Conservation (phyloP, 1,140 invertebrate species). For the Melipona quadrifasciata region DNA sequence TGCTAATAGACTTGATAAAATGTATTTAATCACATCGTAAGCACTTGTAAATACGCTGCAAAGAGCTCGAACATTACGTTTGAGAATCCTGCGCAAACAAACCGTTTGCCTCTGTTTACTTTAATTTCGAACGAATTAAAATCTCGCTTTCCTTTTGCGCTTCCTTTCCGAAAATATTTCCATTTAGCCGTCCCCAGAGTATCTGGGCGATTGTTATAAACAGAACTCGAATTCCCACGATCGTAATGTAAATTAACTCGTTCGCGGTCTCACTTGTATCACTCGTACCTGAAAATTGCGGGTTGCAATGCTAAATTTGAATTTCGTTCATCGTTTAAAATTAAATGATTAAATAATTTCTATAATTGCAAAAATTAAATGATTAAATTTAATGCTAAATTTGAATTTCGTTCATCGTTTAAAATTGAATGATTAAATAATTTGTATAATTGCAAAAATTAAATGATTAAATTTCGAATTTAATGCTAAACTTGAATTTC, state of each 20-base stretch:
- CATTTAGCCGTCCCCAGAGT: fast-evolving
- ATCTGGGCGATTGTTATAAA: not conserved
- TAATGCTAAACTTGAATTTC: no score
- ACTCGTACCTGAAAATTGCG: not conserved
- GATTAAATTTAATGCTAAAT: no score
- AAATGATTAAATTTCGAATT: no score
- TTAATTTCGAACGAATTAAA: not conserved
- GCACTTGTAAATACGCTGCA: not conserved
- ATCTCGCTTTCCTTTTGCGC: not conserved
- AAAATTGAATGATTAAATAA: no score
- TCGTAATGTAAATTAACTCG: not conserved
- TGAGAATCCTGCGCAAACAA: not conserved
- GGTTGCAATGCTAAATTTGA: not conserved
- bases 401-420: no score
- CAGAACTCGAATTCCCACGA: not conserved
- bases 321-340: not conserved
- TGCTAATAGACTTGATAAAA: not conserved
- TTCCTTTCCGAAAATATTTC: not conserved
- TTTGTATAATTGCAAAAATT: no score
- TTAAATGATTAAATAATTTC: no score
- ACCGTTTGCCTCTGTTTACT: not conserved
- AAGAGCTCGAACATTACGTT: not conserved
- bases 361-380: no score
- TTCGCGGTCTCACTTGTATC: not conserved
- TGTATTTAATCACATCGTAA: not conserved